Evolutionary conservation across 2,113 vertebrate species (phyloP), one percentile per base, ranked within the genome.

Genomic region (Macaca nemestrina): DNA sequence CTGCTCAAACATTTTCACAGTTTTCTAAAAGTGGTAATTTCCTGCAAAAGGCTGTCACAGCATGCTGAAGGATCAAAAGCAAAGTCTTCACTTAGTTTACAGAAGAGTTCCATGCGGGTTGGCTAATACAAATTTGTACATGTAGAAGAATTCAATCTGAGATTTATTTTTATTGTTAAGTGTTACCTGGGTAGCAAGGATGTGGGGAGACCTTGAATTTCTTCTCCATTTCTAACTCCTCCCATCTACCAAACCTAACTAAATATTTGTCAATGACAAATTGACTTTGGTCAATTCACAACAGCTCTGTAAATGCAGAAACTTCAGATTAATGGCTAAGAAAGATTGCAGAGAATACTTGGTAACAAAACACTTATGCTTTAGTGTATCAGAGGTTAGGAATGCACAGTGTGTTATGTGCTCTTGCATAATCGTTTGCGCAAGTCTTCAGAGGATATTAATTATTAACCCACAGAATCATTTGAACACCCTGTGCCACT

Each of bases 401-500:
- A 96, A 97, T 57, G 83, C 86, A 76, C 38, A 68, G 90, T 4
- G 86, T 76, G 75, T 76, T 64, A 17, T 43, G 91, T 70, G 92
- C 17, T 93, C 97, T 97, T 94, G 16, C 84, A 64, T 95, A 97
- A 97, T 95, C 81, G 43, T 83, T 95, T 97, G 80, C 5, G 7
- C 86, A 97, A 83, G 27, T 97, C 97, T 97, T 16, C 48, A 91
- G 85, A 98, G 79, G 23, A 94, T 95, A 81, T 91, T 98, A 98
- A 98, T 98, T 91, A 98, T 98, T 98, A 97, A 94, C 92, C 95
- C 61, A 12, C 8, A 0, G 12, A 89, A 27, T 98, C 97, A 91
- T 12, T 70, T 59, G 72, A 72, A 97, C 97, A 97, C 92, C 32
- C 55, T 45, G 94, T 0, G 0, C 67, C 93, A 67, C 85, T 93